Base-by-base conservation (phyloP, 2,888 invertebrate genomes). In the Tortrix viridana region DNA sequence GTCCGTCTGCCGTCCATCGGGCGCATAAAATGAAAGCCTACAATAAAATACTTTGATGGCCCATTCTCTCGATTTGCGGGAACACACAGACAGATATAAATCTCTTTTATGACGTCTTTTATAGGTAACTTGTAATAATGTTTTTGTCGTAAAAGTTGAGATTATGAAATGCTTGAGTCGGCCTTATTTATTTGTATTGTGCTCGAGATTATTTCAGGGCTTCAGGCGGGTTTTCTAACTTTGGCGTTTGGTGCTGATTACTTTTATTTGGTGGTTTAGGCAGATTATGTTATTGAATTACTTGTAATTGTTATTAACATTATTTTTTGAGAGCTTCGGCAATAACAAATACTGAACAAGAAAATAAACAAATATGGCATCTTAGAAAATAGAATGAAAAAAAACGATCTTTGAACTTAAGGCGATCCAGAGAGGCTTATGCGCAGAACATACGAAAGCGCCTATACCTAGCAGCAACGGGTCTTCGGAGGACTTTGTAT, bases 121-220 rank as follows among this genome's bases (percentile, higher is more conserved):
- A 65, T 65, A 65, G 56, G 65, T 65, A 60, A 57, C 56, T 65
- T 65, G 60, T 60, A 65, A 65, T 65, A 64, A 65, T 65, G 65
- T 65, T 61, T 65, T 55, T 46, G 61, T 60, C 60, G 56, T 65
- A 61, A 65, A 65, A 65, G 52, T 61, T 60, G 56, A 65, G 61
- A 65, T 65, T 65, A 65, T 65, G 65, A 57, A 65, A 56, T 54
- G 53, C 59, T 65, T 32, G 49, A 60, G 55, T 50, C 37, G 32
- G 58, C 16, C 47, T 14, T 52, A 54, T 56, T 55, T 56, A 48
- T 56, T 46, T 62, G 44, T 26, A 23, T 49, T 56, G 60, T 23
- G 60, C 23, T 32, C 41, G 14, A n/a, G 41, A 41, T 41, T 41
- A 41, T 41, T 41, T 41, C 16, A 2, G 16, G 5, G n/a, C n/a